Conservation (phyloP, 2,113 vertebrate genomes). For the Anarhynchus alexandrinus region DNA sequence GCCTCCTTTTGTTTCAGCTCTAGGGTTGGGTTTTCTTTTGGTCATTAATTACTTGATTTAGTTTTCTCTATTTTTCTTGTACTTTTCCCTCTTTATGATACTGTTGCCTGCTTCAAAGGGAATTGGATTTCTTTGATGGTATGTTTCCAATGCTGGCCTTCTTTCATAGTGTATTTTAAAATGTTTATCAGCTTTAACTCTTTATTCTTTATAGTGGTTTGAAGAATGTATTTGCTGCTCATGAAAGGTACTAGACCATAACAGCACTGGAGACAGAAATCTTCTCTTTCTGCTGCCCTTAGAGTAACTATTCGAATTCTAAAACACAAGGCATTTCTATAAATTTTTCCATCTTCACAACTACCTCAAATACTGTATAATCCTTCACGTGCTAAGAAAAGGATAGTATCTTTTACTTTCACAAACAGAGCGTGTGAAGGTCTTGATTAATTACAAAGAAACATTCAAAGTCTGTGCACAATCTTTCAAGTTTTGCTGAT, state of each 20-base stretch:
- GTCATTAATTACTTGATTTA: background rate
- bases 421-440: background rate
- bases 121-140: background rate
- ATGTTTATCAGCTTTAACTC: background rate
- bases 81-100: background rate
- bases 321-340: background rate
- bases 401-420: background rate
- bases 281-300: background rate
- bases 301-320: background rate
- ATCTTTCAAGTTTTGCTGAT: background rate
- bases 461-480: background rate
- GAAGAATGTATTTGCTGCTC: background rate
- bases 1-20: background rate
- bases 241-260: background rate
- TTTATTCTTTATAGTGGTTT: conserved; percentile 1
- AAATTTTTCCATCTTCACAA: background rate
- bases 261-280: conserved; percentile 1
- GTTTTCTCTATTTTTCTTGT: background rate
- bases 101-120: background rate
- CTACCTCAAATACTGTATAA: background rate
- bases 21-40: background rate
- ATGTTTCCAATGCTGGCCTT: background rate
- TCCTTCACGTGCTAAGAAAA: background rate
- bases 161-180: background rate
- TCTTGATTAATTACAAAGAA: background rate